Evolutionary conservation across 2,888 invertebrate species (phyloP).

Genomic region (Eucera pruinosa): DNA sequence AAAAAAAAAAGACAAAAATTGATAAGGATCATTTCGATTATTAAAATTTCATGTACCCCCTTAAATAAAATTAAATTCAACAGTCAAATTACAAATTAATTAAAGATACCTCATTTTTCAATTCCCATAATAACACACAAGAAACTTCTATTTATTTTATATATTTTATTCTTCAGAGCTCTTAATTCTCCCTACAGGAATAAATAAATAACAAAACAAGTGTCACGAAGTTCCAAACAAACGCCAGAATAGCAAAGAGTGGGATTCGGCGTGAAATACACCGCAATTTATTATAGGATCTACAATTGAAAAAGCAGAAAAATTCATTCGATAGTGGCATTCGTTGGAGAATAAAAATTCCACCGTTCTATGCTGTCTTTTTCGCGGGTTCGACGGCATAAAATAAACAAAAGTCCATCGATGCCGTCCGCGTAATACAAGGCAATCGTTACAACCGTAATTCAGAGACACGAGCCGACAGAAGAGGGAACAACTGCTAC

Average conservation of each 20-base stretch:
- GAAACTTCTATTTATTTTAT: too few relatives aligned
- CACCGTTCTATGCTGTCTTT: conserved; percentile 18
- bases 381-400: conserved; percentile 2
- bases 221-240: conserved; percentile 2
- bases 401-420: conserved; percentile 35
- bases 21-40: too few relatives aligned
- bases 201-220: conserved; percentile 26
- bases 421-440: conserved; percentile 29
- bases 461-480: conserved; percentile 30
- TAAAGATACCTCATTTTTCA: neutral
- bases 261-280: conserved; percentile 21
- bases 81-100: too few relatives aligned
- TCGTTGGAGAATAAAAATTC: conserved; percentile 28
- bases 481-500: conserved; percentile 33
- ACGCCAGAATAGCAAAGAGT: neutral
- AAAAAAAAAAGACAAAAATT: too few relatives aligned
- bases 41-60: too few relatives aligned
- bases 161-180: neutral
- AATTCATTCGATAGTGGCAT: conserved; percentile 11
- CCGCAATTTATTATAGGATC: conserved; percentile 33
- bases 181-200: neutral
- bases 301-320: conserved; percentile 9
- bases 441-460: conserved; percentile 55
- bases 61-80: too few relatives aligned
- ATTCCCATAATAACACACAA: too few relatives aligned